Evolutionary conservation across 2,113 vertebrate species (phyloP).

Genomic region (Poicephalus gulielmi): DNA sequence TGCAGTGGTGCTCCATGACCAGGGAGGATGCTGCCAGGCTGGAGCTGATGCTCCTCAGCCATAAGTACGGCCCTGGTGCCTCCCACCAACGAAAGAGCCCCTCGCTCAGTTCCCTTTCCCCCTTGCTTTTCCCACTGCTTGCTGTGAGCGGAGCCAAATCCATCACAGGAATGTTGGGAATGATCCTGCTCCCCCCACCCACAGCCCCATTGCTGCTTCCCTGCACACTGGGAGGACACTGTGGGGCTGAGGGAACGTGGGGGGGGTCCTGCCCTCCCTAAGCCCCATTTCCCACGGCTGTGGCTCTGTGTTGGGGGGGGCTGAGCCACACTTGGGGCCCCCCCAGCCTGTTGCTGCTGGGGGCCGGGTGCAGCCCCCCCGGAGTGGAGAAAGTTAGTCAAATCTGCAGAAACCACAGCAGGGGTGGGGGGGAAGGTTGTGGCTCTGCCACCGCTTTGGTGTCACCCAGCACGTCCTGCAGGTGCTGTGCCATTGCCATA

Average conservation of each 20-base stretch:
- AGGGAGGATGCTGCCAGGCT: neutral
- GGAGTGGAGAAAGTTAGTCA: conserved; percentile 59
- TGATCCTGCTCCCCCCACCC: neutral
- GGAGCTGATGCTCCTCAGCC: neutral
- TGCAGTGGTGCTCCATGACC: rapidly evolving
- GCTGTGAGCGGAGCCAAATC: neutral
- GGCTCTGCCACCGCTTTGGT: conserved; percentile 17
- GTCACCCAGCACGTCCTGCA: conserved; percentile 56
- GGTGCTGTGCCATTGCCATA: conserved; percentile 37
- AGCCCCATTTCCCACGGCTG: neutral
- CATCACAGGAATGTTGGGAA: neutral
- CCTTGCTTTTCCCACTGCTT: rapidly evolving
- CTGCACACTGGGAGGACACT: neutral
- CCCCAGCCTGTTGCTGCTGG: neutral
- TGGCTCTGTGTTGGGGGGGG: neutral
- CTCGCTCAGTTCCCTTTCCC: neutral
- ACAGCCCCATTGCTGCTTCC: neutral
- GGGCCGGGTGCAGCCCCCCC: neutral
- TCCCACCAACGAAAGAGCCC: rapidly evolving
- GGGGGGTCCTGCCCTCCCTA: neutral
- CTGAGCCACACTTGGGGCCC: neutral
- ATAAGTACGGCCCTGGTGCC: neutral
- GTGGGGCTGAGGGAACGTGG: neutral
- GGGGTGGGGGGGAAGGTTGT: neutral
- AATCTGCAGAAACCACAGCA: conserved; percentile 56